Evolutionary conservation across 2,113 vertebrate species (phyloP).

Genomic region (Rissa tridactyla): DNA sequence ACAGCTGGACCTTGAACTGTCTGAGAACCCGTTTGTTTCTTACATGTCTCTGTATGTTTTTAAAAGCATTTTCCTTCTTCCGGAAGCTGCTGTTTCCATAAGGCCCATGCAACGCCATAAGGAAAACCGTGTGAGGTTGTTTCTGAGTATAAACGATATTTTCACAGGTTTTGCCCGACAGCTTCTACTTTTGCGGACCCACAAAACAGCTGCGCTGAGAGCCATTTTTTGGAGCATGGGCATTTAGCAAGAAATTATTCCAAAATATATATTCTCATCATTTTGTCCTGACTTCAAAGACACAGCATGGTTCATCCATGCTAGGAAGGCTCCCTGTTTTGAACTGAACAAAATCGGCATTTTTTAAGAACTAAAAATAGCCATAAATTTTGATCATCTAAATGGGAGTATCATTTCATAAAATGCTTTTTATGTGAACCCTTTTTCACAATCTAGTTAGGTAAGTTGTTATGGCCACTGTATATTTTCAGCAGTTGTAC

Average conservation of each 20-base stretch:
- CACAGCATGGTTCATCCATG: accelerated
- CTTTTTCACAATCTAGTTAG: conserved; percentile 19
- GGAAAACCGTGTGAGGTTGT: background rate
- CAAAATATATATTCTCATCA: background rate
- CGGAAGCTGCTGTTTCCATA: background rate
- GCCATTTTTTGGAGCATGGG: background rate
- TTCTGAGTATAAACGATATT: background rate
- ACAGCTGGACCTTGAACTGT: background rate
- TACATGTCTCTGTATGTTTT: background rate
- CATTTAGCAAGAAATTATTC: background rate
- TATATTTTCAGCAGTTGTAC: conserved; percentile 62
- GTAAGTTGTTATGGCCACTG: conserved; percentile 54
- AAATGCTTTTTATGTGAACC: conserved; percentile 57
- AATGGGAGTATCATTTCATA: conserved; percentile 43
- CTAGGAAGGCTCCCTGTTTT: background rate
- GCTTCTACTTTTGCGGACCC: background rate
- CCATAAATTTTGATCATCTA: background rate
- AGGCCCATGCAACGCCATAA: background rate
- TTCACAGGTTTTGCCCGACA: background rate
- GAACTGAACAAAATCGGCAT: background rate
- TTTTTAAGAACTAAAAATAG: background rate
- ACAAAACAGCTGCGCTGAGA: background rate
- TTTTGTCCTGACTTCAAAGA: background rate
- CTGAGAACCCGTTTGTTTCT: background rate
- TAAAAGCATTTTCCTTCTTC: background rate